Base-by-base conservation (phyloP, 2,888 invertebrate genomes). In the Synergus laeviventris region DNA sequence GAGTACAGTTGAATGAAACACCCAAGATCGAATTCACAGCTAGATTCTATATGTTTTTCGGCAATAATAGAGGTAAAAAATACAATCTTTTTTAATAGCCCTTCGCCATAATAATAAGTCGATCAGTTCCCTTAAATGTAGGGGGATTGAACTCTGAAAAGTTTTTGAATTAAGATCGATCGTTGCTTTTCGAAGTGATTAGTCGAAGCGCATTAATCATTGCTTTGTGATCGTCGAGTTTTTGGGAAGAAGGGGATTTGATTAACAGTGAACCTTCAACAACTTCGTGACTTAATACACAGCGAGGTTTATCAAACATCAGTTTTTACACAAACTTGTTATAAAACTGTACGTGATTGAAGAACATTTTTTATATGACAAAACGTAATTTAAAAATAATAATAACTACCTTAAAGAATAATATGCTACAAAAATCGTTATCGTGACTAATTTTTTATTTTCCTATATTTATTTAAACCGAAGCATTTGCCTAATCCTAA, bases 91-190 rank as follows among this genome's bases (percentile, higher is more conserved):
- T 49, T n/a, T 16, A 24, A 3, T 1, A 9, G 31, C 0, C n/a
- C 11, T 62, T 39, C 12, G 5, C 38, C 38, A n/a, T n/a, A n/a
- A 62, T 11, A 38, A 38, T 38, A 39, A 62, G 12, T 62, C 18
- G 36, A 62, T 62, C 62, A 62, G 38, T 62, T 60, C 16, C 16
- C 60, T 36, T 60, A 38, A 38, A 38, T 39, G 38, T 11, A 18
- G 7, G n/a, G n/a, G 11, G 62, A 9, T 39, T 9, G n/a, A 4
- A 39, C n/a, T 62, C 38, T 39, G 18, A 62, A 45, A 74, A 74
- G 60, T 66, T 77, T 64, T 66, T 66, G 36, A 74, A 77, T 77
- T 70, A 77, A 74, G 77, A 77, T 77, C 74, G 77, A 77, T 77
- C 74, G 74, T 56, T 18, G 56, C 9, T 56, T 38, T 59, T 60